Base-by-base conservation (phyloP, 2,888 invertebrate species). In the Linyphia triangularis region DNA sequence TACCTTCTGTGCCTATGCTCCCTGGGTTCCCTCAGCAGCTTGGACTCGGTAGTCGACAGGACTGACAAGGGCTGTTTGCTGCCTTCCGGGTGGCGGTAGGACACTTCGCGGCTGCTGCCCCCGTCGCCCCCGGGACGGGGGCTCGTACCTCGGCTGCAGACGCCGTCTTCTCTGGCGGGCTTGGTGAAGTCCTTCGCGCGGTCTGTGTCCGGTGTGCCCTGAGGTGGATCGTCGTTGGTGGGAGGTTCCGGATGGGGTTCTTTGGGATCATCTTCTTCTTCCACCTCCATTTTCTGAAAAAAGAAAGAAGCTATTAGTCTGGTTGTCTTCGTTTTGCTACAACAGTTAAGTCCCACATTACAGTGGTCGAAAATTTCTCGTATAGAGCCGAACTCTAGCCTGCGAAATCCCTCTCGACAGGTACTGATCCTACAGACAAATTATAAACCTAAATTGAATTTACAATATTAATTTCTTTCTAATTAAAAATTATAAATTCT, bases 1-100 rank as follows among this genome's bases (percentile, higher is more conserved):
- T 90, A 91, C 26, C 91, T 86, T 6, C 91, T 85, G 61, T 90
- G 91, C 28, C 90, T 72, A 75, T 90, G 90, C 13, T 91, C 90
- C 22, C 90, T 85, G 2, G 89, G 88, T 43, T 91, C 90, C 26
- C 90, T 51, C 26, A 83, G 81, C 16, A 85, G 24, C 40, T 90
- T 90, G 9, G 85, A 79, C 4, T 91, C 91, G 6, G 89, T 84
- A 4, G 91, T 90, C 7, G 91, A 89, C 2, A 89, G 90, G 9
- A 86, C 89, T 0, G 85, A 61, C 10, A 89, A 73, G n/a, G 89
- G 89, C 26, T 78, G 85, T n/a, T 82, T 83, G 5, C 63, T 65
- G 1, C 82, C 75, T 0, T 63, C 81, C 1, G 85, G 37, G 22
- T 81, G 79, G 0, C 82, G 22, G 40, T 77, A 77, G 5, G 85